Percentiles rank a stretch among this genome's conserved stretches.
Evolutionary conservation across 2,888 invertebrate species (phyloP).

Genomic region (Micropterix aruncella): DNA sequence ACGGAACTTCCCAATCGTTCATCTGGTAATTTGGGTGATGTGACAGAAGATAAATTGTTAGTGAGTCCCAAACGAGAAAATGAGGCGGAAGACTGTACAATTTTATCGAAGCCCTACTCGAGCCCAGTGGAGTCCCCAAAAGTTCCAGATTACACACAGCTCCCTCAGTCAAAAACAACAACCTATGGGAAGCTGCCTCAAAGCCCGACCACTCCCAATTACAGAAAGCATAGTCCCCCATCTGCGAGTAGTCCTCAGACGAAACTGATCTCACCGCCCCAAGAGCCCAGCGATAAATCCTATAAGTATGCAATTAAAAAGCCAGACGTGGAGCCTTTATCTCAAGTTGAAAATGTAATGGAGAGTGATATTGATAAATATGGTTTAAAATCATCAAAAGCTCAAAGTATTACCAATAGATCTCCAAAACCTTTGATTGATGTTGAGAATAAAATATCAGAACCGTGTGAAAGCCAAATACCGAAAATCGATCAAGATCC

Average conservation of each 20-base stretch:
- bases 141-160: no score
- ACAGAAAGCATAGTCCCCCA: background rate
- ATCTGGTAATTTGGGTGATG: no score
- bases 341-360: conserved; percentile 4
- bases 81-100: no score
- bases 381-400: background rate
- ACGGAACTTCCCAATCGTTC: no score
- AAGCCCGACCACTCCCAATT: background rate
- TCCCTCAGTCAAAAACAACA: no score
- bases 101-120: no score
- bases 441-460: conserved; percentile 9
- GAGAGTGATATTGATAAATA: background rate
- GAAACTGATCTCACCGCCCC: background rate
- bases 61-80: no score
- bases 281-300: background rate
- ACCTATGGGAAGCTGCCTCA: background rate
- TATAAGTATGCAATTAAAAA: background rate
- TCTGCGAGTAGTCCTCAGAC: background rate
- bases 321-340: background rate
- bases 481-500: conserved; percentile 7
- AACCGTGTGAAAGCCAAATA: conserved; percentile 9
- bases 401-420: conserved; percentile 1
- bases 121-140: no score
- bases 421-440: conserved; percentile 37
- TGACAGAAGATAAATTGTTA: no score